These are phyloP conservation scores for Columba guinea DNA, from an alignment of 2,797 vertebrate genomes.

Conservation along the genomic window DNA sequence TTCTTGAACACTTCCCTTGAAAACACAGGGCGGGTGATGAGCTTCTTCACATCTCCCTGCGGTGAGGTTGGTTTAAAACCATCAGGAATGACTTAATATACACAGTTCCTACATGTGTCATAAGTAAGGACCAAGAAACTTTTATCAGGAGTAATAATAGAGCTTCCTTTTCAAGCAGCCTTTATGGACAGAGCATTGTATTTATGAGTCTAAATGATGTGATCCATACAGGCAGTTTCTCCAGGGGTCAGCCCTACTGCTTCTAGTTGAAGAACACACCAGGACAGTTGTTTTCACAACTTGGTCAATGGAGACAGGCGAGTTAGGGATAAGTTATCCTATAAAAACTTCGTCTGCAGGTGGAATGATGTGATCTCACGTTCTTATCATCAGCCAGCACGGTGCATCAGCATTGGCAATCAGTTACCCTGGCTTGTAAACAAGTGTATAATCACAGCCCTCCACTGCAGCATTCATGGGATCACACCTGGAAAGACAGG, in stretches of 20 bases:
- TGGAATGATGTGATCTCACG: not conserved
- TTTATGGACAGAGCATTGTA: not conserved
- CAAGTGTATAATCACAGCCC: not conserved
- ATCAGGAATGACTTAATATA: not conserved
- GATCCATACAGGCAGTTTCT: not conserved
- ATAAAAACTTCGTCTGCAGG: not conserved
- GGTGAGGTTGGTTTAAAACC: not conserved
- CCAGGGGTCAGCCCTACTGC: not conserved
- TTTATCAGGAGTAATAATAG: not conserved
- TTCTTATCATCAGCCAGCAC: not conserved
- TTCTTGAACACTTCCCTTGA: not conserved
- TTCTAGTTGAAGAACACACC: not conserved
- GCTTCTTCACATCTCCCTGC: not conserved
- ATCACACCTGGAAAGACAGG: not conserved
- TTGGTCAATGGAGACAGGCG: not conserved
- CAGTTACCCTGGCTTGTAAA: not conserved
- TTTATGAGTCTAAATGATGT: not conserved
- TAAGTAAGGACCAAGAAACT: not conserved
- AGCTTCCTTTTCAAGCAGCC: not conserved
- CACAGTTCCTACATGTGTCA: not conserved
- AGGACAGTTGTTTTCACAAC: not conserved
- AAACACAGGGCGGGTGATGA: not conserved
- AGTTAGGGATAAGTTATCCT: not conserved
- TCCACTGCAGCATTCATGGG: not conserved
- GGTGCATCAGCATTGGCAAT: not conserved